Conservation (phyloP, 2,113 vertebrate species). For the Xiphias gladius region DNA sequence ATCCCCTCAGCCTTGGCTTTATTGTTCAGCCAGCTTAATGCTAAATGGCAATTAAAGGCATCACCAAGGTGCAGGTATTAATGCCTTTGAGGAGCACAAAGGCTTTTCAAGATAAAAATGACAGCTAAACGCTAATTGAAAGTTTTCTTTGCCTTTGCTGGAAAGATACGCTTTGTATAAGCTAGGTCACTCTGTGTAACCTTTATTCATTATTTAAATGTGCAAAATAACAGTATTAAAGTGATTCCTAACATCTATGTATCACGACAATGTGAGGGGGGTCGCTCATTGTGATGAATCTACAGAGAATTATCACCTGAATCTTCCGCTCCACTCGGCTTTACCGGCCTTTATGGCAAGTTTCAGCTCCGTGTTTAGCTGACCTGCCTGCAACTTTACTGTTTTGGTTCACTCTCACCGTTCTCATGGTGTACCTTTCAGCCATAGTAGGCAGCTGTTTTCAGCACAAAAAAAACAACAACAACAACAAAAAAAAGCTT, state of each 20-base stretch:
- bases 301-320: not conserved
- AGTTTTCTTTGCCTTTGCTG: conserved; percentile 41
- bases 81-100: conserved; percentile 56
- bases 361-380: too few relatives aligned
- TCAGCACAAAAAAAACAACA: too few relatives aligned
- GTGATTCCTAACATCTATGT: not conserved
- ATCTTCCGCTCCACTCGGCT: not conserved
- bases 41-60: conserved; percentile 79
- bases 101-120: conserved; percentile 53
- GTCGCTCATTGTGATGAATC: not conserved
- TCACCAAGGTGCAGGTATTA: conserved; percentile 72
- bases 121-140: conserved; percentile 44
- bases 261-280: not conserved
- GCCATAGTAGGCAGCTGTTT: not conserved
- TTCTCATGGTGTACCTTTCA: not conserved
- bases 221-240: not conserved
- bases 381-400: too few relatives aligned
- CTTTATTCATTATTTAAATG: conserved; percentile 5
- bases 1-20: conserved; percentile 67
- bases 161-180: conserved; percentile 38
- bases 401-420: not conserved
- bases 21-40: conserved; percentile 72
- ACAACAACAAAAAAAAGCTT: too few relatives aligned
- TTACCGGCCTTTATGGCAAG: not conserved
- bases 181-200: not conserved